phyloP scores from a whole-genome alignment of 2,113 vertebrate species.

The Ochotona curzoniae region DNA sequence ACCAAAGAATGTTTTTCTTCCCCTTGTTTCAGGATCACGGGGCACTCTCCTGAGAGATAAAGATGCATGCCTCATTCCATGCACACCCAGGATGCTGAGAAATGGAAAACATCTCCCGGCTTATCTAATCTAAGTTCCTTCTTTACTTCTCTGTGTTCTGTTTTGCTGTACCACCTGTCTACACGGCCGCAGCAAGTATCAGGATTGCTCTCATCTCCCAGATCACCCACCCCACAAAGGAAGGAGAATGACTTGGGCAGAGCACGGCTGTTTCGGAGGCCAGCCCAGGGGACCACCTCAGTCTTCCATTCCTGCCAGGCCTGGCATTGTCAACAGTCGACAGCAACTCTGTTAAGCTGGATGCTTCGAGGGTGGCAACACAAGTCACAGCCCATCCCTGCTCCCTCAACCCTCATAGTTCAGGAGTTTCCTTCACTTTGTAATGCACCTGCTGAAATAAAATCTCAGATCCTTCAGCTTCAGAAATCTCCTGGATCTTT shows the following conservation, averaged over 20 bases:
- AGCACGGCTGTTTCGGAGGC: background rate
- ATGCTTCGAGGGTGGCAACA: background rate
- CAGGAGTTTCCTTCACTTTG: background rate
- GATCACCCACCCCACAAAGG: background rate
- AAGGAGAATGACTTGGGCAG: background rate
- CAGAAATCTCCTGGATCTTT: background rate
- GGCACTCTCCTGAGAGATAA: conserved; percentile 9
- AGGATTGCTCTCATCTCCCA: background rate
- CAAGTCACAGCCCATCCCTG: no score
- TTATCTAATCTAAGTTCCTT: background rate
- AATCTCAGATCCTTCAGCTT: background rate
- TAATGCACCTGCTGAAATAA: background rate
- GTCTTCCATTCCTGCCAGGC: background rate
- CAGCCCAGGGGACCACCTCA: background rate
- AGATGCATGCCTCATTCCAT: background rate
- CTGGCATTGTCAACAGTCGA: background rate
- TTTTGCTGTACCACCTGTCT: background rate
- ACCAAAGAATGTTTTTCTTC: background rate
- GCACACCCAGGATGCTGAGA: background rate
- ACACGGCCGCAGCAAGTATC: background rate
- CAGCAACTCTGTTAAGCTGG: background rate
- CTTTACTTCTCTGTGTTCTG: background rate
- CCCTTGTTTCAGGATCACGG: background rate
- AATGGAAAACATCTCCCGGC: background rate
- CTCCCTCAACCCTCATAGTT: background rate